Evolutionary conservation across 2,113 vertebrate species (phyloP).

Genomic region (Zosterops hypoxanthus): DNA sequence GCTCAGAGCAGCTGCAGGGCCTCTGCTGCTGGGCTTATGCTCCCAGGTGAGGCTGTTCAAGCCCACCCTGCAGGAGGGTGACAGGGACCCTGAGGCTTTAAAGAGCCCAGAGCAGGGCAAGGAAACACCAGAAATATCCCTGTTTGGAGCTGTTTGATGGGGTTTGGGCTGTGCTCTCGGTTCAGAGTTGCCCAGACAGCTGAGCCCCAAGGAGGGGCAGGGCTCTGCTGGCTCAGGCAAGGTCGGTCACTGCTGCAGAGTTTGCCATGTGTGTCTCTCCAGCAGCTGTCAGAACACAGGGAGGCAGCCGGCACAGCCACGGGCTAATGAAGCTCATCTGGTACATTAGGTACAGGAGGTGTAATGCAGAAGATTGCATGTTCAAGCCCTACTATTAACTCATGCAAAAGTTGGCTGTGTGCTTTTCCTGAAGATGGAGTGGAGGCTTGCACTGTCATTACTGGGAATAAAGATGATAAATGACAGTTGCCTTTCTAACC

Average conservation of each 20-base stretch:
- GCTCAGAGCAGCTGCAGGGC: neutral
- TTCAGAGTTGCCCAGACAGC: neutral
- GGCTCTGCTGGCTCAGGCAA: neutral
- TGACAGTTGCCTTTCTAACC: conserved; percentile 6
- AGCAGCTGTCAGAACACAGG: neutral
- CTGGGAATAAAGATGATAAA: conserved; percentile 33
- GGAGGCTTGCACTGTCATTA: neutral
- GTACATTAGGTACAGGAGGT: conserved; percentile 8
- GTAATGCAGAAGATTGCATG: neutral
- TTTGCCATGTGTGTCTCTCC: neutral
- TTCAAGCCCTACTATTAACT: neutral
- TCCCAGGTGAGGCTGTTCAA: neutral
- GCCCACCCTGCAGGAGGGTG: neutral
- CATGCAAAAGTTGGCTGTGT: conserved; percentile 8
- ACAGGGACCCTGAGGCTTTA: neutral
- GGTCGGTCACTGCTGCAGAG: neutral
- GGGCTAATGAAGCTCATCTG: conserved; percentile 49
- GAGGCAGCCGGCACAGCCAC: neutral
- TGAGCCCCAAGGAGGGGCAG: neutral
- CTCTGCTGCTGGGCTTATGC: neutral
- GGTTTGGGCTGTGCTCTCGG: neutral
- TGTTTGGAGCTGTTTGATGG: neutral
- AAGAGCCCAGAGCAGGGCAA: neutral
- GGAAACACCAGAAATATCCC: fast-evolving
- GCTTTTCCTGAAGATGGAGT: conserved; percentile 16